phyloP scores from a whole-genome alignment of 1,140 invertebrate genomes.

The Drosophila biarmipes region DNA sequence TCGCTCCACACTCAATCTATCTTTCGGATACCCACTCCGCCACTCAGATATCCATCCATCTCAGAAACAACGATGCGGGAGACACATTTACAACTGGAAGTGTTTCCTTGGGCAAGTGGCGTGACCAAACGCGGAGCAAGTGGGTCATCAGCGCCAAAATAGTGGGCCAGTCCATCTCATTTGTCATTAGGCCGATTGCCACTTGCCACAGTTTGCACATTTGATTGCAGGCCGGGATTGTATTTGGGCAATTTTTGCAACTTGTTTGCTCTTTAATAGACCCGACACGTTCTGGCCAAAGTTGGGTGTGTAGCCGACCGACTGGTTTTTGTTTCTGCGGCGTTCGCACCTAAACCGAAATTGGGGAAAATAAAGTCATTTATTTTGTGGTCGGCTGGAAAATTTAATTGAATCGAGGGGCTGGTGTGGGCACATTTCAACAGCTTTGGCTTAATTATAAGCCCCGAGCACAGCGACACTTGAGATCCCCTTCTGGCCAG shows the following conservation, averaged over 20 bases:
- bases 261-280: slow-evolving; percentile 43
- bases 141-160: slow-evolving; percentile 51
- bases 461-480: slow-evolving; percentile 31
- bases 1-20: slow-evolving; percentile 7
- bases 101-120: slow-evolving; percentile 53
- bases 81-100: slow-evolving; percentile 47
- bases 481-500: slow-evolving; percentile 8
- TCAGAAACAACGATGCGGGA: slow-evolving; percentile 40
- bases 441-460: slow-evolving; percentile 56
- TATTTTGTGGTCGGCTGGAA: slow-evolving; percentile 45
- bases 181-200: slow-evolving; percentile 44
- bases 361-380: slow-evolving; percentile 50
- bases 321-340: slow-evolving; percentile 27
- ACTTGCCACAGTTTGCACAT: slow-evolving; percentile 53
- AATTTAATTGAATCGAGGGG: slow-evolving; percentile 51
- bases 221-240: slow-evolving; percentile 36
- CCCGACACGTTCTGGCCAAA: slow-evolving; percentile 36
- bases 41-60: slow-evolving; percentile 28
- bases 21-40: slow-evolving; percentile 11
- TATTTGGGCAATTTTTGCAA: slow-evolving; percentile 52
- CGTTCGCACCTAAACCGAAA: slow-evolving; percentile 42
- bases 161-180: slow-evolving; percentile 46
- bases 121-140: slow-evolving; percentile 49
- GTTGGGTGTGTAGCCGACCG: slow-evolving; percentile 22
- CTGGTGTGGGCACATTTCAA: slow-evolving; percentile 50